Conservation (phyloP, 2,797 vertebrate genomes). For the Strix occidentalis region DNA sequence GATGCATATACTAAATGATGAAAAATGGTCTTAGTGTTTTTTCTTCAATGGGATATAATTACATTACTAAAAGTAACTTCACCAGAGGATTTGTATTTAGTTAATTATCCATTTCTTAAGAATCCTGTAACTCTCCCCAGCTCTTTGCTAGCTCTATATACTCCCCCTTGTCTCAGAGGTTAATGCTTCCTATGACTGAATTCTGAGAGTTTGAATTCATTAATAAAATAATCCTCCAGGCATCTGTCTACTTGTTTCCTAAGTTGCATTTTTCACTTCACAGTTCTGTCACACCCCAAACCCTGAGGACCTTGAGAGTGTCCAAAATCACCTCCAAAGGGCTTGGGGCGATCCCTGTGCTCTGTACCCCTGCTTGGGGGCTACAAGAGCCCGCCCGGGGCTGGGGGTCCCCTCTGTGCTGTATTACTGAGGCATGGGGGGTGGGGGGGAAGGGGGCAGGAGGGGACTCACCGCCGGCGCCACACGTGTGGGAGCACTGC, state of each 20-base stretch:
- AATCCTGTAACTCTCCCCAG: not conserved
- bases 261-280: not conserved
- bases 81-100: not conserved
- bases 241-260: not conserved
- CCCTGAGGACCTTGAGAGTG: rapidly evolving
- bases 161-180: not conserved
- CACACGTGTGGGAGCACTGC: conserved; percentile 89
- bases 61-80: not conserved
- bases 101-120: not conserved
- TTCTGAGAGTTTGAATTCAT: not conserved
- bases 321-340: not conserved
- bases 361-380: rapidly evolving
- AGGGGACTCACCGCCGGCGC: conserved; percentile 81
- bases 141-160: not conserved
- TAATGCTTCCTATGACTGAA: not conserved
- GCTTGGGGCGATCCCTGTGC: rapidly evolving
- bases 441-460: too few relatives aligned
- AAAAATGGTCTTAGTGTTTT: not conserved
- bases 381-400: not conserved
- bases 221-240: not conserved
- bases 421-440: rapidly evolving
- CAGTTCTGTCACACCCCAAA: not conserved
- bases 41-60: not conserved
- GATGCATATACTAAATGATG: not conserved
- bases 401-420: not conserved